Percentiles rank a stretch among this genome's conserved stretches.
Evolutionary conservation across 2,113 vertebrate genomes (phyloP).

Genomic region (mouse (Mus musculus)): DNA sequence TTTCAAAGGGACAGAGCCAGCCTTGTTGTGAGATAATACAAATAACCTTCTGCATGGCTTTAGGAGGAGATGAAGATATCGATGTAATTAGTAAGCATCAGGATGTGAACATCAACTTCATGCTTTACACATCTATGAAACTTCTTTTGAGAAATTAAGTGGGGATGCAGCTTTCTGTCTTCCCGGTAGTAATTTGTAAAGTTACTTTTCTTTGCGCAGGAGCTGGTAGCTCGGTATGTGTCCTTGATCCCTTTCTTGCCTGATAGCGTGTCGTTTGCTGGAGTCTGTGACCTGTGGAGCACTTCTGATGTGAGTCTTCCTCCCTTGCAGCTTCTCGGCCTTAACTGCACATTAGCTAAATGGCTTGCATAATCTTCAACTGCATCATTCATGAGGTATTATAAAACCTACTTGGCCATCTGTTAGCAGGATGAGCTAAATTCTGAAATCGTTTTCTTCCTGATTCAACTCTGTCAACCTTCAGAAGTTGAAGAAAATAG

Average conservation of each 20-base stretch:
- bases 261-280: slow-evolving; percentile 93
- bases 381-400: neutral
- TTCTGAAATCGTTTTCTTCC: slow-evolving; percentile 35
- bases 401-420: neutral
- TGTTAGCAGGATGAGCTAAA: slow-evolving; percentile 2
- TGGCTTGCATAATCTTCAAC: neutral
- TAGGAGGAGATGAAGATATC: neutral
- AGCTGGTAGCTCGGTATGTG: slow-evolving; percentile 93
- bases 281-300: slow-evolving; percentile 96
- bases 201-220: slow-evolving; percentile 84
- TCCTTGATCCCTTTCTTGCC: slow-evolving; percentile 96
- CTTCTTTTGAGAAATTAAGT: neutral
- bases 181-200: neutral
- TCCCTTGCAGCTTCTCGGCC: neutral
- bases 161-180: neutral
- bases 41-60: neutral
- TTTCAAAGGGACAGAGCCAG: neutral
- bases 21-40: neutral
- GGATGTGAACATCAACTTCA: neutral
- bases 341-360: neutral
- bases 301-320: slow-evolving; percentile 94
- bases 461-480: slow-evolving; percentile 3
- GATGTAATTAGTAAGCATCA: neutral
- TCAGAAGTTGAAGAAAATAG: slow-evolving; percentile 6
- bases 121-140: neutral